Base-by-base conservation (phyloP, 2,113 vertebrate genomes). In the Psephotus haematonotus region DNA sequence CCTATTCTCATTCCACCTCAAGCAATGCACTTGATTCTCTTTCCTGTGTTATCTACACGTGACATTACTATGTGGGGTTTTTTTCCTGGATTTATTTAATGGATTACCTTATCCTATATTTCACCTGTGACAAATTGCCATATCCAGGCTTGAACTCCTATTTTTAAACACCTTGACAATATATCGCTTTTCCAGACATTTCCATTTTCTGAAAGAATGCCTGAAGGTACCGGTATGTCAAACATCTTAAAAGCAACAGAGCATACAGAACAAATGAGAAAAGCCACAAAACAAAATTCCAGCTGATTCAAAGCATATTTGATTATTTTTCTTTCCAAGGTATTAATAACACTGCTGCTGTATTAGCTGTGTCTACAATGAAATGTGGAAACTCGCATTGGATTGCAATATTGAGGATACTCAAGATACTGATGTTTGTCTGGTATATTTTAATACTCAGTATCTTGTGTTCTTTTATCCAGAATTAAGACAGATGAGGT, bases 51-150 rank as follows among this genome's bases (percentile, higher is more conserved):
- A 37, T 13, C 62, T 63, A 46, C 10, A 72, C 0, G 0, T 62
- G 28, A 55, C 9, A 31, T 7, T 62, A 53, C 10, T 62, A 44
- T 2, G 13, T 23, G 2, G 2, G 4, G 0, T 2, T n/a, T 64
- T 64, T 37, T 49, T 22, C 27, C 64, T 55, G 19, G 13, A 79
- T 72, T 59, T 3, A 1, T 90, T 85, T 90, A 57, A 65, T 29
- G 14, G 19, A 49, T 76, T 13, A 63, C 46, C 5, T 85, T 85
- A 85, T 18, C 13, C 27, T 65, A 39, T 17, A 62, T 27, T 83
- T 65, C 10, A 27, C 53, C 35, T 57, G 17, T 69, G 64, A 86
- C 10, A 84, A 83, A 77, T 17, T 44, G 19, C 35, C 46, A 53
- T 5, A 70, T 50, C 10, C 28, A 87, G 39, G 9, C 33, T 69